phyloP scores from a whole-genome alignment of 53 echinoderm and acorn worm genomes.

The Apostichopus leukothele region DNA sequence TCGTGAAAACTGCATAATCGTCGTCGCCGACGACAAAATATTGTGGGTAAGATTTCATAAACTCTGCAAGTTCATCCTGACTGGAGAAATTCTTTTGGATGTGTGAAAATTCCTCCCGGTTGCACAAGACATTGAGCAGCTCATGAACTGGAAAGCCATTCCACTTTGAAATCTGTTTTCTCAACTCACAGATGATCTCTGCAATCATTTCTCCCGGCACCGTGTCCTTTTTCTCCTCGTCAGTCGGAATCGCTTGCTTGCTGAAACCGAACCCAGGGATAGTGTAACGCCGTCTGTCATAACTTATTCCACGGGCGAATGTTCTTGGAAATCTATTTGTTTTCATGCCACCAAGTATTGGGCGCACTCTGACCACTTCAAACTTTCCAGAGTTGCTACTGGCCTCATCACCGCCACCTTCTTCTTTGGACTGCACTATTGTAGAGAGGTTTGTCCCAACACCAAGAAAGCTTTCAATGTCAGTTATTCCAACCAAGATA shows the following conservation, averaged over 20 bases:
- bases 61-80: slow-evolving; percentile 27
- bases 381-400: neutral
- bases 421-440: slow-evolving; percentile 8
- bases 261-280: slow-evolving; percentile 42
- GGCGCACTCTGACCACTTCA: slow-evolving; percentile 33
- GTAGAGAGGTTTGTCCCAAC: slow-evolving; percentile 17
- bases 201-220: slow-evolving; percentile 43
- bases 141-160: slow-evolving; percentile 43
- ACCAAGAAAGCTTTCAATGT: slow-evolving; percentile 44
- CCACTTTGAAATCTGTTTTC: slow-evolving; percentile 41
- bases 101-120: slow-evolving; percentile 41
- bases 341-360: slow-evolving; percentile 15
- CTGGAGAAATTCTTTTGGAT: slow-evolving; percentile 33
- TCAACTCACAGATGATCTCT: slow-evolving; percentile 40
- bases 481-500: slow-evolving; percentile 21
- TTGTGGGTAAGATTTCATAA: slow-evolving; percentile 40
- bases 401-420: neutral
- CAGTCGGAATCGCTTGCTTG: slow-evolving; percentile 20
- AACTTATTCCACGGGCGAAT: slow-evolving; percentile 19
- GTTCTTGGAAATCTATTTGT: slow-evolving; percentile 38
- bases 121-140: slow-evolving; percentile 36
- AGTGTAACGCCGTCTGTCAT: slow-evolving; percentile 36
- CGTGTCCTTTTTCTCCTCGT: neutral
- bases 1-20: slow-evolving; percentile 25
- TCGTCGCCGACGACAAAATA: slow-evolving; percentile 31